Evolutionary conservation across 2,113 vertebrate species (phyloP), one percentile per base, ranked within the genome.

Genomic region (Peromyscus polionotus): DNA sequence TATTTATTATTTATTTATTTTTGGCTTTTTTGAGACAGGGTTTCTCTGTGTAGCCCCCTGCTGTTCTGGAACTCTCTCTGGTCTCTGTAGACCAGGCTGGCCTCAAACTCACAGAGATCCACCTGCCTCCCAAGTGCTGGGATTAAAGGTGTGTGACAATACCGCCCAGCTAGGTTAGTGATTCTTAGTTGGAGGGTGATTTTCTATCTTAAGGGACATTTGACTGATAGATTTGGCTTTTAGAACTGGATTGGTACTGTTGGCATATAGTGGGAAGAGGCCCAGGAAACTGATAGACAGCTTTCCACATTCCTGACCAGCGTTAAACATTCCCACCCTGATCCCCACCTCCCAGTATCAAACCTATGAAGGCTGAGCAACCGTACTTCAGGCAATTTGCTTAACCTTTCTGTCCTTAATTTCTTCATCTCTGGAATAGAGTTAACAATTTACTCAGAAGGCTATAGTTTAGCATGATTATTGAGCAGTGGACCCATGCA

Each of bases 351-450:
- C 14, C 31, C 57, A 72, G 14, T 16, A 5, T 76, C 16, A 33
- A 28, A 76, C 33, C 13, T 65, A 7, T 45, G 61, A 94, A 81
- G 51, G 3, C 2, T 63, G 42, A 91, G 61, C 26, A 93, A 68
- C 4, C 7, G 1, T 28, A 31, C 5, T 54, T 48, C 36, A 81
- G 28, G 48, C 16, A 81, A 75, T 45, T 59, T 63, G 31, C 61
- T 96, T 80, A 75, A 77, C n/a, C 3, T 51, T 93, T 87, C 61
- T 83, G 33, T n/a, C 80, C 28, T 91, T 75, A 54, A 36, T 86
- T 85, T 89, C 28, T 59, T 95, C 59, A 67, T 54, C 39, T 54
- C 26, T 63, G 13, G 72, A 92, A 65, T 68, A 9, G 17, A 90
- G 67, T 65, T 19, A 72, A 42, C 10, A 86, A 0, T 81, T 61